A percentile compares a stretch with the other conserved stretches of the same genome.
phyloP scores from a whole-genome alignment of 2,888 invertebrate genomes.

The Globia sparganii region DNA sequence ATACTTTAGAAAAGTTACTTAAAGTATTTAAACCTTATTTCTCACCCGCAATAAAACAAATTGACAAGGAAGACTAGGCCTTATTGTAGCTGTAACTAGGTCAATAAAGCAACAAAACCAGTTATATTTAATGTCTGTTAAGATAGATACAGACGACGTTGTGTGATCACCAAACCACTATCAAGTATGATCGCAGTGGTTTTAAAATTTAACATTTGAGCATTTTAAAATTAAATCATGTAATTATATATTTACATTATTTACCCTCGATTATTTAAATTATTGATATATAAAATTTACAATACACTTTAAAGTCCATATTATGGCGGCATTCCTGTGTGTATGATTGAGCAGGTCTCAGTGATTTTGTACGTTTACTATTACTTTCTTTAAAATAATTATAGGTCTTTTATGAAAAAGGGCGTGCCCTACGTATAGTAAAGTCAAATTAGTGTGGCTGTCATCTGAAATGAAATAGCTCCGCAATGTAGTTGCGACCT shows the following conservation, averaged over 20 bases:
- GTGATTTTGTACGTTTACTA: constrained; percentile 56
- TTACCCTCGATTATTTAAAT: constrained; percentile 50
- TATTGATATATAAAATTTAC: constrained; percentile 47
- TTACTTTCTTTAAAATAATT: constrained; percentile 50
- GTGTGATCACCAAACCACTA: constrained; percentile 37
- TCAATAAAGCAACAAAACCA: constrained; percentile 37
- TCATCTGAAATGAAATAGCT: constrained; percentile 22
- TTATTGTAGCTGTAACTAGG: constrained; percentile 51
- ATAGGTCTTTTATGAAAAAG: constrained; percentile 39
- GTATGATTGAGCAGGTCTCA: constrained; percentile 75
- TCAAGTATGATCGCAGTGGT: constrained; percentile 33
- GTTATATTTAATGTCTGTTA: constrained; percentile 37
- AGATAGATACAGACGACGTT: neutral
- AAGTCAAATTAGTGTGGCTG: constrained; percentile 16
- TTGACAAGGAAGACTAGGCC: constrained; percentile 42
- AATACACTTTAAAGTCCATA: constrained; percentile 49
- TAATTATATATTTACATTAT: constrained; percentile 53
- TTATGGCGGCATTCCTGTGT: constrained; percentile 72
- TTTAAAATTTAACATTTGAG: constrained; percentile 48
- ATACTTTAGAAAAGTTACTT: constrained; percentile 2
- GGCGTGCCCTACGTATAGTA: constrained; percentile 23
- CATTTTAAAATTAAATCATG: constrained; percentile 66
- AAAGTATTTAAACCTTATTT: constrained; percentile 10
- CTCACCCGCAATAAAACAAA: constrained; percentile 18
- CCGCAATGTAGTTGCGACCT: constrained; percentile 22